A percentile compares a stretch with the other conserved stretches of the same genome.
Evolutionary conservation across 2,888 invertebrate genomes (phyloP).

Genomic region (Lithodes maja): DNA sequence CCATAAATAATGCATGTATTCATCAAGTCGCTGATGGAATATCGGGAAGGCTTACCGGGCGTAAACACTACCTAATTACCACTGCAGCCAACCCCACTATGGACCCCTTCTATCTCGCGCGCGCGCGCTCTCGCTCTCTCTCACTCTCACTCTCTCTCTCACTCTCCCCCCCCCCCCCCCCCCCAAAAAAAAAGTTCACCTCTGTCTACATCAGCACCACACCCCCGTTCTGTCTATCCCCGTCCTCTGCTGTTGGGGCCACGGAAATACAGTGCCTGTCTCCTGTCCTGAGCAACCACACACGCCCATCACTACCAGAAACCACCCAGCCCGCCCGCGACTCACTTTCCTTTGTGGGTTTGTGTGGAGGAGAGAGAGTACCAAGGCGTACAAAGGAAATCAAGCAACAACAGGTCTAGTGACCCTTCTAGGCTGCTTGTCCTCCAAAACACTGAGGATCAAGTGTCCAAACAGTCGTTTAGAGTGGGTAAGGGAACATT

Average conservation of each 20-base stretch:
- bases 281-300: background rate
- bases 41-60: constrained; percentile 47
- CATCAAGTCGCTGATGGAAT: constrained; percentile 59
- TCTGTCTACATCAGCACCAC: background rate
- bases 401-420: too few relatives aligned
- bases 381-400: too few relatives aligned
- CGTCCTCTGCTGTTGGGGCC: background rate
- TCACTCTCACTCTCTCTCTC: background rate
- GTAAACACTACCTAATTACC: constrained; percentile 59
- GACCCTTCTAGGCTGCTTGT: too few relatives aligned
- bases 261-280: background rate
- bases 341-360: too few relatives aligned
- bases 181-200: background rate
- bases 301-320: background rate
- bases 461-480: too few relatives aligned
- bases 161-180: constrained; percentile 9
- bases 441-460: too few relatives aligned
- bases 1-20: constrained; percentile 52
- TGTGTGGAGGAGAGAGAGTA: too few relatives aligned
- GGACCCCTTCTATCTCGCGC: background rate
- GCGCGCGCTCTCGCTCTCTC: constrained; percentile 3
- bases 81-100: constrained; percentile 25
- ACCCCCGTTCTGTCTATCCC: background rate
- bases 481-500: too few relatives aligned
- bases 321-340: background rate